Evolutionary conservation across 2,888 invertebrate species (phyloP), one percentile per base, ranked within the genome.

Genomic region (Leptinotarsa haldemani): DNA sequence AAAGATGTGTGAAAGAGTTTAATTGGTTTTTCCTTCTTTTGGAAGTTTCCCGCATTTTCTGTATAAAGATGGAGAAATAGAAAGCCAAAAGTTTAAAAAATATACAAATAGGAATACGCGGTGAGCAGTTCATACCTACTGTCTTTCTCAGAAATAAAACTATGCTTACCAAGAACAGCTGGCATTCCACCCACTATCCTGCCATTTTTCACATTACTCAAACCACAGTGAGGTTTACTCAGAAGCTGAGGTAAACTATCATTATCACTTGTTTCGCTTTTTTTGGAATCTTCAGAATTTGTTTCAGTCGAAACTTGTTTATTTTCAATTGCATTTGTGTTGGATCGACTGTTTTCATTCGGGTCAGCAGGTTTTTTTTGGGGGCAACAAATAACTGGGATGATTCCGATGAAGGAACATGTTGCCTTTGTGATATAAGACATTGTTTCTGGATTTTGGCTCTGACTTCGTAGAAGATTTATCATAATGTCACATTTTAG

Each of bases 111-210:
- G 9, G 7, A 30, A 30, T 30, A 30, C 30, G 1, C 7, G 7
- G 5, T 30, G 30, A 40, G 40, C 40, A 40, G 2, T 40, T 5
- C 40, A 40, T 40, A 25, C 25, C 25, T 25, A 40, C 40, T 40
- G 40, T 40, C 40, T 40, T 40, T 40, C 40, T 40, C 40, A 40
- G 40, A 40, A 15, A 50, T 50, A 2, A n/a, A 7, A 56, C 16
- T 30, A 16, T 74, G 71, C 78, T 87, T 85, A 92, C 93, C 92
- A 74, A 91, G 86, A 67, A 89, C 87, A 4, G 94, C 93, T 12
- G 91, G 89, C 0, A 89, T 86, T 0, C 96, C 96, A 5, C 94
- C 94, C 1, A 96, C 94, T 1, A 95, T 91, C 79, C 92, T 90
- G 52, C 88, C 88, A 81, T 90, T 89, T 0, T 89, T 83, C 0